A percentile compares a stretch with the other conserved stretches of the same genome.
These are phyloP conservation scores for pig (Sus scrofa) DNA, from an alignment of 2,113 vertebrate species.

Conservation along the genomic window T2T-Sscrofa CM000817.6:49166501-49167000, in stretches of 20 bases:
- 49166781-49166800: background rate
- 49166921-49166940: conserved; percentile 7
- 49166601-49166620: background rate
- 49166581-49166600: background rate
- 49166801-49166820: background rate
- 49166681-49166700: background rate
- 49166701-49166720: background rate
- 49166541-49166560: background rate
- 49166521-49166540: conserved; percentile 32
- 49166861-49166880: background rate
- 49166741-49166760: conserved; percentile 16
- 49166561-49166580: background rate
- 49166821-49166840: conserved; percentile 32
- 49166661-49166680: background rate
- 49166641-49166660: background rate
- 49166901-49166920: conserved; percentile 26
- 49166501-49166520: background rate
- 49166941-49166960: conserved; percentile 41
- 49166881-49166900: background rate
- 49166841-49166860: conserved; percentile 13
- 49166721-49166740: conserved; percentile 3
- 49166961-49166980: conserved; percentile 40
- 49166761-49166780: conserved; percentile 59
- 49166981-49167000: conserved; percentile 3
- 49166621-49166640: background rate